Evolutionary conservation across 2,888 invertebrate genomes (phyloP).

Genomic region (Machimus rusticus): DNA sequence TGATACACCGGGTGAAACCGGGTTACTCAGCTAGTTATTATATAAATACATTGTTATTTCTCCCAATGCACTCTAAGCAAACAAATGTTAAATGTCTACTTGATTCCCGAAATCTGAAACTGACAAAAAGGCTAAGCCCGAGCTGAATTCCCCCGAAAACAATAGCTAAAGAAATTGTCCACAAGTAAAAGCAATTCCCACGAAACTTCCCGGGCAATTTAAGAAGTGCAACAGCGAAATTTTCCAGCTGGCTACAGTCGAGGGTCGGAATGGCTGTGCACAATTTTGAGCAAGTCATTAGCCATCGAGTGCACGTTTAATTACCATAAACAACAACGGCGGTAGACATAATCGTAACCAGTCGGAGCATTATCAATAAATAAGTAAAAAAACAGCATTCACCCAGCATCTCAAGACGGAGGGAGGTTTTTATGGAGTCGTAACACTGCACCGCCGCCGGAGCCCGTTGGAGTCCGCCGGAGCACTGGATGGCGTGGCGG

Average conservation of each 20-base stretch:
- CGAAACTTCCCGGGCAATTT: neutral
- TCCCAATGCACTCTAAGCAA: neutral
- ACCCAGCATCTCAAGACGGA: neutral
- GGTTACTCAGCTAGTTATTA: too few species aligned
- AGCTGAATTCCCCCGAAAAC: neutral
- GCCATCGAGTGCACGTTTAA: conserved; percentile 39
- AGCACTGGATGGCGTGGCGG: too few species aligned
- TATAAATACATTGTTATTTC: too few species aligned
- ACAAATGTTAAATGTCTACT: neutral
- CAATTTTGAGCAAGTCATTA: conserved; percentile 34
- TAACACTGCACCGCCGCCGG: conserved; percentile 10
- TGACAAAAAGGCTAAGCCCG: neutral
- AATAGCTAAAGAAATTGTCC: neutral
- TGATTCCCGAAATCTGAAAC: neutral
- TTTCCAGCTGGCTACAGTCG: neutral
- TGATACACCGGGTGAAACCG: too few species aligned
- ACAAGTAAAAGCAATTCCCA: neutral
- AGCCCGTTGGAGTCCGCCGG: neutral
- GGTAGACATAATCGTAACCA: conserved; percentile 26
- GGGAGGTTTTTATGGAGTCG: conserved; percentile 25
- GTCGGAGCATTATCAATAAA: conserved; percentile 35
- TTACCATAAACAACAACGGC: conserved; percentile 35
- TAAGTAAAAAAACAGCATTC: conserved; percentile 28
- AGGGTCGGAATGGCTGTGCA: neutral
- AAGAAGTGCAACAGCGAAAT: neutral